Evolutionary conservation across 2,113 vertebrate genomes (phyloP).

Genomic region (Corydoras maculifer): DNA sequence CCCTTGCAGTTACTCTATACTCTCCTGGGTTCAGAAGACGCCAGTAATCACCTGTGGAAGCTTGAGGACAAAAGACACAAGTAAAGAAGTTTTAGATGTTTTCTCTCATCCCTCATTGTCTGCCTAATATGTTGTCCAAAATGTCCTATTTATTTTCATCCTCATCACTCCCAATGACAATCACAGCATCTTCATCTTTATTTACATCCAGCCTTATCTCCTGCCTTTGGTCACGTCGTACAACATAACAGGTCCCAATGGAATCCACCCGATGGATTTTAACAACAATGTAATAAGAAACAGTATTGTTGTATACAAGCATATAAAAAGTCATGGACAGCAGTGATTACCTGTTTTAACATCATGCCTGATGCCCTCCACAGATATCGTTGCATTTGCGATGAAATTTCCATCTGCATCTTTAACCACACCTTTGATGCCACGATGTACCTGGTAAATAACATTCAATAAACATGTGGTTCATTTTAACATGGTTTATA

Average conservation of each 20-base stretch:
- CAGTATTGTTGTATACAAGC: too few species aligned
- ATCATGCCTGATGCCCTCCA: slow-evolving; percentile 89
- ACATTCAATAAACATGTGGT: not conserved
- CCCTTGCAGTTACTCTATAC: slow-evolving; percentile 78
- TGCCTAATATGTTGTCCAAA: too few species aligned
- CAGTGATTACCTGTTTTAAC: slow-evolving; percentile 77
- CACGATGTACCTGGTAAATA: slow-evolving; percentile 79
- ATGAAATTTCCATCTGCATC: slow-evolving; percentile 79
- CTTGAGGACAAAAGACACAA: slow-evolving; percentile 60
- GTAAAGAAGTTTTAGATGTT: not conserved
- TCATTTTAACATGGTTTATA: too few species aligned
- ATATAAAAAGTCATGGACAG: too few species aligned
- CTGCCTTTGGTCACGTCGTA: not conserved
- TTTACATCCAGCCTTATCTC: too few species aligned
- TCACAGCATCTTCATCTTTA: too few species aligned
- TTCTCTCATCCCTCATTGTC: too few species aligned
- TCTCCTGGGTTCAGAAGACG: slow-evolving; percentile 93
- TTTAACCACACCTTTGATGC: slow-evolving; percentile 89
- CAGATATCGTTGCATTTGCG: slow-evolving; percentile 82
- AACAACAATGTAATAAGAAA: too few species aligned
- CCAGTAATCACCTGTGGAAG: slow-evolving; percentile 81
- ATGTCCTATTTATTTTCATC: too few species aligned
- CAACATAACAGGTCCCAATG: not conserved
- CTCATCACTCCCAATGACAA: too few species aligned
- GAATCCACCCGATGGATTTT: not conserved